phyloP scores from a whole-genome alignment of 2,888 invertebrate genomes.

The Cheilosia variabilis region DNA sequence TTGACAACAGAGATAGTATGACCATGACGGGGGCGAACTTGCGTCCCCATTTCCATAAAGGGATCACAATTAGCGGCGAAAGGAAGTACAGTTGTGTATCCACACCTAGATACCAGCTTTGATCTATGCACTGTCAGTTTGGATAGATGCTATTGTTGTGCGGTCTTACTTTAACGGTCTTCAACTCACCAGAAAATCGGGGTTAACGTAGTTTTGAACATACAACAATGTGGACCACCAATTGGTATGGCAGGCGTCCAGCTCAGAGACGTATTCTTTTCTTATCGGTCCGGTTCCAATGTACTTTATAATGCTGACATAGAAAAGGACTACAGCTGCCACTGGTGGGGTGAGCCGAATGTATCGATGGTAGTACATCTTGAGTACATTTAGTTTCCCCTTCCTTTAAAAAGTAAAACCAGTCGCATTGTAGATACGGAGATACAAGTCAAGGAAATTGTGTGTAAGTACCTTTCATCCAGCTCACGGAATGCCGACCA shows the following conservation, averaged over 20 bases:
- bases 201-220: conserved; percentile 83
- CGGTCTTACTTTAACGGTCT: neutral
- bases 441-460: neutral
- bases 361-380: conserved; percentile 83
- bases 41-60: conserved; percentile 83
- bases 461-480: conserved; percentile 79
- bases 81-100: conserved; percentile 86
- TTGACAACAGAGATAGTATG: conserved; percentile 79
- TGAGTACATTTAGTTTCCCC: conserved; percentile 80
- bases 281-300: conserved; percentile 85
- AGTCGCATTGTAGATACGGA: neutral
- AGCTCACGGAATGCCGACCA: conserved; percentile 81
- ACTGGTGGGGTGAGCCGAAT: conserved; percentile 85
- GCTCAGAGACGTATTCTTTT: conserved; percentile 83
- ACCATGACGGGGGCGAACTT: conserved; percentile 79
- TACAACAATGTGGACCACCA: conserved; percentile 85
- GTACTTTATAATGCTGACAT: conserved; percentile 84
- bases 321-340: conserved; percentile 84
- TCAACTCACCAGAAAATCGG: conserved; percentile 78
- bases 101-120: conserved; percentile 86
- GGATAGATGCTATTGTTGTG: neutral
- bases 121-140: conserved; percentile 83
- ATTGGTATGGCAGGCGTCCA: conserved; percentile 80
- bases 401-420: conserved; percentile 71
- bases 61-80: conserved; percentile 85